phyloP scores from a whole-genome alignment of 2,888 invertebrate species.

The Leptinotarsa peninsularis region DNA sequence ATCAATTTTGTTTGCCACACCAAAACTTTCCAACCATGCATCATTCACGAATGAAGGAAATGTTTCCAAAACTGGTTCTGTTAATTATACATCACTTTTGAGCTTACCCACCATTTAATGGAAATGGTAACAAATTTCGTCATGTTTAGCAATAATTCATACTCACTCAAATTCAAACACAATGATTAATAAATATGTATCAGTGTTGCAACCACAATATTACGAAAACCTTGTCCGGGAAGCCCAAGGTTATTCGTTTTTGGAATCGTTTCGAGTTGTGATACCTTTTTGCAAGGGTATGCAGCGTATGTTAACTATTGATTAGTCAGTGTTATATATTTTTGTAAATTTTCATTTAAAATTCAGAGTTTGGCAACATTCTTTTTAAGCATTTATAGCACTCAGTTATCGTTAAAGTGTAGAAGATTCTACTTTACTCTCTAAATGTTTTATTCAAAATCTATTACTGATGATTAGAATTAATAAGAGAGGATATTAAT shows the following conservation, averaged over 20 bases:
- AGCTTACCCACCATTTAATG: constrained; percentile 8
- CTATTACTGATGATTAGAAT: neutral
- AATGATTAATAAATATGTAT: constrained; percentile 49
- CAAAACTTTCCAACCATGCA: neutral
- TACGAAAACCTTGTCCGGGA: constrained; percentile 37
- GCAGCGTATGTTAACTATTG: too few relatives aligned
- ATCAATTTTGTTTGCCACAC: neutral
- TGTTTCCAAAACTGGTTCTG: neutral
- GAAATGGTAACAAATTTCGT: constrained; percentile 26
- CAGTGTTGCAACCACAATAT: constrained; percentile 45
- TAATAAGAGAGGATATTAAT: neutral
- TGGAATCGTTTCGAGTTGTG: neutral
- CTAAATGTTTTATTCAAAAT: too few relatives aligned
- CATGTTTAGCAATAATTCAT: constrained; percentile 33
- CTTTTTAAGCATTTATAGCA: too few relatives aligned
- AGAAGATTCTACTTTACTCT: too few relatives aligned
- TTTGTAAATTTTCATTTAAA: too few relatives aligned
- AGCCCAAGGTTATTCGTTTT: neutral
- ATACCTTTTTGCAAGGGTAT: neutral
- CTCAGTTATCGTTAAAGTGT: neutral
- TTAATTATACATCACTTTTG: constrained; percentile 4
- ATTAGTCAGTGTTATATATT: too few relatives aligned
- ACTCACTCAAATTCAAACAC: constrained; percentile 27
- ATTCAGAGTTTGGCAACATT: too few relatives aligned
- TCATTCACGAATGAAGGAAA: neutral